A percentile compares a stretch with the other conserved stretches of the same genome.
phyloP scores from a whole-genome alignment of 2,797 vertebrate species.

The Arctocebus calabarensis region DNA sequence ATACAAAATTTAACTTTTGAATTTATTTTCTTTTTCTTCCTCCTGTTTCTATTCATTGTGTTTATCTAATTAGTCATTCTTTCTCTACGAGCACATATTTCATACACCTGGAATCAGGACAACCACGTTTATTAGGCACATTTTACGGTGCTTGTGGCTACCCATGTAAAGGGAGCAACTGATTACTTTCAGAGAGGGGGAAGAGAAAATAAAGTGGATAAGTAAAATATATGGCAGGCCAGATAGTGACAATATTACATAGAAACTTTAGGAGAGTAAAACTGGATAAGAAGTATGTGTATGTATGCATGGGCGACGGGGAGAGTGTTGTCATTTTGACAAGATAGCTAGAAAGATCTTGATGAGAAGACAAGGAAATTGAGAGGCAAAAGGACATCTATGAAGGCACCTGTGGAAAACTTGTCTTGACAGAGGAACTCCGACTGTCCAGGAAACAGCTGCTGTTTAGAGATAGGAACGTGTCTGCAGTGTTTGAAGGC shows the following conservation, averaged over 20 bases:
- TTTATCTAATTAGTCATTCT: background rate
- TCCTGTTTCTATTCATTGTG: background rate
- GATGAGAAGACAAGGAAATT: background rate
- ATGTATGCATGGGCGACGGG: fast-evolving
- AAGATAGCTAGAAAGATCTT: background rate
- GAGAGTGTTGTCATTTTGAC: background rate
- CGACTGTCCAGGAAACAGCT: background rate
- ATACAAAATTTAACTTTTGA: background rate
- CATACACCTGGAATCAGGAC: background rate
- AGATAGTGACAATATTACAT: background rate
- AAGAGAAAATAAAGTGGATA: background rate
- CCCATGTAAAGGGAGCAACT: background rate
- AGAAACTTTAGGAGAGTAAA: background rate
- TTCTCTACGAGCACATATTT: background rate
- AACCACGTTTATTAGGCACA: background rate
- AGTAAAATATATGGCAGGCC: background rate
- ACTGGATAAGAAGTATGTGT: background rate
- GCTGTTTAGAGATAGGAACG: fast-evolving
- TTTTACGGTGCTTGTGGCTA: background rate
- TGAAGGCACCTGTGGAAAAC: background rate
- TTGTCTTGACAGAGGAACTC: background rate
- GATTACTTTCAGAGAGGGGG: background rate
- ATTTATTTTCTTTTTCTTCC: background rate
- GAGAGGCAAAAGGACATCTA: background rate
- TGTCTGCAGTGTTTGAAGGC: background rate